Percentiles rank a stretch among this genome's conserved stretches.
phyloP scores from a whole-genome alignment of 2,888 invertebrate genomes.

The Syritta pipiens region DNA sequence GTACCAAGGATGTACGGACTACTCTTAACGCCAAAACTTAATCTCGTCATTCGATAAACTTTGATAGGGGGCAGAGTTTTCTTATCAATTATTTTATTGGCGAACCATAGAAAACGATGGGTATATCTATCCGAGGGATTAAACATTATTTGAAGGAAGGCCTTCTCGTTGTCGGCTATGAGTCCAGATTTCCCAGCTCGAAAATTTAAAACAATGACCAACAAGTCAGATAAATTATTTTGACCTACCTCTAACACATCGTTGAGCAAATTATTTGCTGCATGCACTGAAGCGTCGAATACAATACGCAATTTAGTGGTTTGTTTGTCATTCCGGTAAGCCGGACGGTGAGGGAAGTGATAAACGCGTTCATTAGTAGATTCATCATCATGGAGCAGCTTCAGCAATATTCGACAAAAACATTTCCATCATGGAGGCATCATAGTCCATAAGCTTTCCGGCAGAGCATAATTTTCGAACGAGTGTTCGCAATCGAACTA shows the following conservation, averaged over 20 bases:
- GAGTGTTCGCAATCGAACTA: too few species aligned
- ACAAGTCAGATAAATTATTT: conserved; percentile 24
- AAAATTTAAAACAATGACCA: conserved; percentile 16
- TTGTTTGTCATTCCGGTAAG: neutral
- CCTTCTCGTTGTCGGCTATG: conserved; percentile 16
- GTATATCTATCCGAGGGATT: conserved; percentile 4
- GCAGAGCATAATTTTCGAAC: too few species aligned
- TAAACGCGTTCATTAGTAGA: too few species aligned
- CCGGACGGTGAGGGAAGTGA: neutral
- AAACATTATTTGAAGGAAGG: neutral
- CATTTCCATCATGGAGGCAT: too few species aligned
- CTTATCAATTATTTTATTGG: conserved; percentile 6
- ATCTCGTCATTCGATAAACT: conserved; percentile 20
- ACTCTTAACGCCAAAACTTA: conserved; percentile 8
- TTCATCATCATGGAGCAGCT: too few species aligned
- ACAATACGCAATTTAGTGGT: neutral
- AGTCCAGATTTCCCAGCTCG: conserved; percentile 4
- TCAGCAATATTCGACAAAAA: neutral
- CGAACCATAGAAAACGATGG: conserved; percentile 28
- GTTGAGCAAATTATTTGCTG: conserved; percentile 8
- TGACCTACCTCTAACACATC: conserved; percentile 12
- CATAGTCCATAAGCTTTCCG: too few species aligned
- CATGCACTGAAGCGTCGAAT: neutral
- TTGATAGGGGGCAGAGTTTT: neutral
- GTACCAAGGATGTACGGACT: conserved; percentile 10